Conservation (phyloP, 2,113 vertebrate species). For the Nothobranchius furzeri region DNA sequence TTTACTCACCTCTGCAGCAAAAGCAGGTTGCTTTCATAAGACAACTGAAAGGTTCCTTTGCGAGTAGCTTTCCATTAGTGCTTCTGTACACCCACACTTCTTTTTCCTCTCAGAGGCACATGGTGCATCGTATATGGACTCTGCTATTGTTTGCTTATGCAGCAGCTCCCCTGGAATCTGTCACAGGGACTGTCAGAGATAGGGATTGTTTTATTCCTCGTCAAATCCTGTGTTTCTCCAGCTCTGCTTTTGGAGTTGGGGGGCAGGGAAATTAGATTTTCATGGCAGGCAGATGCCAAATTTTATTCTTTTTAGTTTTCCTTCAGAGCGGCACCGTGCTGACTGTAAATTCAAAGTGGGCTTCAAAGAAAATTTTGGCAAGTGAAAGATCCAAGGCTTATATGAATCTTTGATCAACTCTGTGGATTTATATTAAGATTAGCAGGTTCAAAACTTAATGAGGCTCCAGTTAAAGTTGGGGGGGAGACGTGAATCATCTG, state of each 20-base stretch:
- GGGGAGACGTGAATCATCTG: neutral
- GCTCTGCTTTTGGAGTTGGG: conserved; percentile 14
- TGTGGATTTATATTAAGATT: conserved; percentile 21
- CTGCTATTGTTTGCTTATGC: conserved; percentile 53
- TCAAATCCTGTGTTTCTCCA: conserved; percentile 5
- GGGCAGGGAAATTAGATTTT: conserved; percentile 39
- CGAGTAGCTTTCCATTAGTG: conserved; percentile 53
- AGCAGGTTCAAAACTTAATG: conserved; percentile 42
- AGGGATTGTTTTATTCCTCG: conserved; percentile 33
- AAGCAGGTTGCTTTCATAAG: conserved; percentile 47
- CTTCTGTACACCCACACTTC: conserved; percentile 39
- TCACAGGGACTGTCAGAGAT: conserved; percentile 39
- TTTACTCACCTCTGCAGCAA: conserved; percentile 28
- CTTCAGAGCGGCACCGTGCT: conserved; percentile 27
- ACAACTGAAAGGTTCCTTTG: conserved; percentile 41
- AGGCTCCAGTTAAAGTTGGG: conserved; percentile 12
- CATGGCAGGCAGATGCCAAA: conserved; percentile 56
- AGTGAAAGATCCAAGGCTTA: conserved; percentile 20
- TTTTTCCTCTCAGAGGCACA: conserved; percentile 40
- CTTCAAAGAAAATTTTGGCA: conserved; percentile 38
- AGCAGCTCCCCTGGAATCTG: conserved; percentile 23
- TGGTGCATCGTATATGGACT: conserved; percentile 40
- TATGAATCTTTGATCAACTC: conserved; percentile 39
- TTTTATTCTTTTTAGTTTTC: conserved; percentile 52
- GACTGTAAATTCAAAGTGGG: conserved; percentile 51